Base-by-base conservation (phyloP, 2,113 vertebrate genomes). In the Microcebus lehilahytsara region DNA sequence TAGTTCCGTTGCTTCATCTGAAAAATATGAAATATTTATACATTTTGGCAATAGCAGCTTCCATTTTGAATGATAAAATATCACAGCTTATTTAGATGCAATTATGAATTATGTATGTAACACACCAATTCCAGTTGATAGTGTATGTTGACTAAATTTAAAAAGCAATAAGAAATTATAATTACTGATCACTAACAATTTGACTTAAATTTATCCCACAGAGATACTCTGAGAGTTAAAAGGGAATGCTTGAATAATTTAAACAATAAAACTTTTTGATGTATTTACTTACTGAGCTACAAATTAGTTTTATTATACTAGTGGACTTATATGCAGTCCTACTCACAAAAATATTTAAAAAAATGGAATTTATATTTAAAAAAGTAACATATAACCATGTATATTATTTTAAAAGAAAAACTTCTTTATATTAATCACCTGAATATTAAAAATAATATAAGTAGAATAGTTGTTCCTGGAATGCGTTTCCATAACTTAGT, bases 371-470 rank as follows among this genome's bases (percentile, higher is more conserved):
- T 58, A n/a, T 37, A 46, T 12, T 58, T 60, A 27, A 78, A 91
- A 93, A 71, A 17, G 13, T 85, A 93, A 77, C 11, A n/a, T 56
- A 27, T 77, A 96, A 53, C 23, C 62, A 74, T 72, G 56, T 53
- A 22, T 11, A 72, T 89, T 91, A 56, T 42, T 78, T 77, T 81
- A 85, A 88, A 96, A 58, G n/a, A 67, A 93, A 93, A 81, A 32
- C 17, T 64, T 69, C 46, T 79, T 88, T 53, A 23, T 93, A 83
- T 32, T 42, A 64, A 37, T 71, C 25, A 85, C 42, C 9, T 58
- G 22, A 92, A 94, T 42, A 66, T 72, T 77, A 58, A 92, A 96
- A 86, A 42, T 49, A 85, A 23, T 19, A 40, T 46, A 25, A 74
- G 8, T 81, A 66, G 22, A 87, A 19, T 6, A 85, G 17, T 77